These are phyloP conservation scores for Yasuhikotakia modesta DNA, from an alignment of 2,797 vertebrate species.

Conservation along the genomic window DNA sequence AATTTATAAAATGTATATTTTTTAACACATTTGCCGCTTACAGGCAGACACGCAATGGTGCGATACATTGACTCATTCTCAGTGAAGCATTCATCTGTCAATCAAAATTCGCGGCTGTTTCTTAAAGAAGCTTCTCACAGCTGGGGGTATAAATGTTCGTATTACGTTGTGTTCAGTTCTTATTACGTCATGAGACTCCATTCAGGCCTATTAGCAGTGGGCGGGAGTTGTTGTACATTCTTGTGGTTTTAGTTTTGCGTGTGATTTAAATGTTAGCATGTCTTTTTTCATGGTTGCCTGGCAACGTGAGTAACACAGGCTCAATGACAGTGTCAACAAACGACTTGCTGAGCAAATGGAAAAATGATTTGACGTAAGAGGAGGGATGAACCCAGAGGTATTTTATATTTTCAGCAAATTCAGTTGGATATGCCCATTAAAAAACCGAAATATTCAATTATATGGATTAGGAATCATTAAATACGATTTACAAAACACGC, in stretches of 20 bases:
- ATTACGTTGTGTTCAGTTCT: too few species aligned
- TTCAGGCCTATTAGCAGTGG: constrained; percentile 45
- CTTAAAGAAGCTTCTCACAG: constrained; percentile 38
- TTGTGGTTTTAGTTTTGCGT: constrained; percentile 60
- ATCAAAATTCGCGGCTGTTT: constrained; percentile 18
- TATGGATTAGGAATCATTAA: background rate
- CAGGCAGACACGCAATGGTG: background rate
- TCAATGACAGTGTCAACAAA: constrained; percentile 49
- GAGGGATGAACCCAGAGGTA: background rate
- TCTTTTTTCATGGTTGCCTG: constrained; percentile 53
- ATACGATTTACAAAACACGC: constrained; percentile 26
- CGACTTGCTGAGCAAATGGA: constrained; percentile 57
- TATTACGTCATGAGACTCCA: constrained; percentile 49
- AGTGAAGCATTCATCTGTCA: background rate
- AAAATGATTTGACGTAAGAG: constrained; percentile 48
- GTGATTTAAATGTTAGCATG: constrained; percentile 59
- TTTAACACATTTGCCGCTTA: background rate
- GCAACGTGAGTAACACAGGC: constrained; percentile 59
- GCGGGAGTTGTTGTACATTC: constrained; percentile 53
- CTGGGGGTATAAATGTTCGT: constrained; percentile 15
- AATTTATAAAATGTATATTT: too few species aligned
- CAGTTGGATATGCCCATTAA: background rate
- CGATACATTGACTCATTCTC: background rate
- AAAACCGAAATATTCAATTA: background rate
- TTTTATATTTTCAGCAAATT: background rate